Evolutionary conservation across 2,113 vertebrate genomes (phyloP), one percentile per base, ranked within the genome.

Genomic region (Mustela nigripes): DNA sequence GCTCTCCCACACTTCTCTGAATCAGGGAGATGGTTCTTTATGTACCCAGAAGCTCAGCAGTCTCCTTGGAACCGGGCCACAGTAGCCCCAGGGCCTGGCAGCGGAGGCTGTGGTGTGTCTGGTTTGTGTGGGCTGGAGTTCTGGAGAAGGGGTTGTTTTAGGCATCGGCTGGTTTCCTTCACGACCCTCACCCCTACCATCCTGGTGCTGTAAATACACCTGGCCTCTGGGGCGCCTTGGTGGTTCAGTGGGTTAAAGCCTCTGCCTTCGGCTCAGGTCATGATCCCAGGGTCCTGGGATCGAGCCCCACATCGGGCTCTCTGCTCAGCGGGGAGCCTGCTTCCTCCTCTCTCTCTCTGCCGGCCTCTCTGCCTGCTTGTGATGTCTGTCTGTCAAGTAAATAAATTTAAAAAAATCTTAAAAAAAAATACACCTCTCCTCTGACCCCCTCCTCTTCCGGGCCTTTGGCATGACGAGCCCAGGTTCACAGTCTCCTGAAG

Each of bases 41-140:
- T 4, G 19, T 4, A 26, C 62, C 36, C 45, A 18, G 0, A 48
- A 33, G 15, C 33, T 33, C 65, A 74, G 36, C 53, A 0, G 1
- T 18, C 15, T 73, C 31, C 15, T 28, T 22, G 48, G 73, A 48
- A 73, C 80, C 19, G 31, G 3, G 62, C 42, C 42, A 1, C 1
- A 2, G 53, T 4, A 45, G 65, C 21, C 53, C 50, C 56, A 93
- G 65, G 11, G 16, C 80, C 33, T 0, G 3, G 86, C 22, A 42
- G 9, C 50, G 53, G 74, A 69, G 45, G 48, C 0, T 76, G 65
- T 18, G 19, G 21, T 26, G 33, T 15, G 42, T 73, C 87, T 86
- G 31, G 0, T 26, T 33, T 65, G 73, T 39, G 19, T 24, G 16
- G 76, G 12, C 50, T 22, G 10, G 18, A n/a, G 21, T 14, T 6